Percentiles rank a stretch among this genome's conserved stretches.
These are phyloP conservation scores for Hemichromis elongatus DNA, from an alignment of 2,113 vertebrate genomes.

Conservation along the genomic window DNA sequence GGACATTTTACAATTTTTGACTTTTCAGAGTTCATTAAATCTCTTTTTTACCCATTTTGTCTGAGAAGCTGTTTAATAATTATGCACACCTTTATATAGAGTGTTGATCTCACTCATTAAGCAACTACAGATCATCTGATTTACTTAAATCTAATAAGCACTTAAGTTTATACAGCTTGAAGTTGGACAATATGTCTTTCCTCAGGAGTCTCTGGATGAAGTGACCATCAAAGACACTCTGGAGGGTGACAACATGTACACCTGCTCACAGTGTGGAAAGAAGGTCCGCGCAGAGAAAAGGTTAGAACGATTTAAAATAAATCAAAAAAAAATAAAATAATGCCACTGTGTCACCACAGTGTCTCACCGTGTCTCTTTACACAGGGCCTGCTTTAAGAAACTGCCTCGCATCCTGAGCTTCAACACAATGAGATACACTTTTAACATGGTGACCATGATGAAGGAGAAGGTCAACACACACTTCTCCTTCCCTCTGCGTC, in stretches of 20 bases:
- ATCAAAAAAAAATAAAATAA: neutral
- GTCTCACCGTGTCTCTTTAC: neutral
- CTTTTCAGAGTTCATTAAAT: too few species aligned
- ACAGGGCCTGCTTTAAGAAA: conserved; percentile 96
- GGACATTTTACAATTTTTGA: too few species aligned
- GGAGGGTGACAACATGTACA: conserved; percentile 99
- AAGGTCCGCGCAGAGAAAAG: conserved; percentile 97
- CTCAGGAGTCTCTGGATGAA: conserved; percentile 96
- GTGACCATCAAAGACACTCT: conserved; percentile 98
- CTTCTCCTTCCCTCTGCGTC: conserved; percentile 95
- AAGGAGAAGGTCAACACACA: conserved; percentile 99
- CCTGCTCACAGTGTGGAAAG: conserved; percentile 97
- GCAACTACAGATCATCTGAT: too few species aligned
- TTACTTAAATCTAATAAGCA: too few species aligned
- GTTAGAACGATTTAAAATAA: conserved; percentile 49
- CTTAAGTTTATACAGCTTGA: too few species aligned
- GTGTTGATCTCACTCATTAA: too few species aligned
- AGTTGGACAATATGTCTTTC: too few species aligned
- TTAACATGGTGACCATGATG: conserved; percentile 99
- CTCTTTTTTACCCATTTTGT: too few species aligned
- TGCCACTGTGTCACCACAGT: neutral
- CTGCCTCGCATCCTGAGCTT: conserved; percentile 97
- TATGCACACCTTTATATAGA: too few species aligned
- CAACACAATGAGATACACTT: conserved; percentile 99
- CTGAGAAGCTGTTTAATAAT: too few species aligned